These are phyloP conservation scores for Harmothoe impar DNA, from an alignment of 2,888 invertebrate genomes.

Conservation along the genomic window DNA sequence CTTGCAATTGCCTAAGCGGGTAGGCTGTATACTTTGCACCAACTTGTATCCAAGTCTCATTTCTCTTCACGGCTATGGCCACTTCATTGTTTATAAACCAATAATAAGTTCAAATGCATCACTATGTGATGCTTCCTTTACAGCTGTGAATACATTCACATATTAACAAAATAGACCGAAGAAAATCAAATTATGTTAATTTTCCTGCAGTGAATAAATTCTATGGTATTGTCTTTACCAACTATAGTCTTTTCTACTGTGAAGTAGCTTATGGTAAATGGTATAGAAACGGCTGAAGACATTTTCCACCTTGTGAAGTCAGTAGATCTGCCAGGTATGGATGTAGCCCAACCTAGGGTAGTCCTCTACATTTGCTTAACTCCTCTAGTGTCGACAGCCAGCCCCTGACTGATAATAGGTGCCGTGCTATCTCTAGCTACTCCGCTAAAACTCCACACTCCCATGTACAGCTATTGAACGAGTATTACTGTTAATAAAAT, in stretches of 20 bases:
- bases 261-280: neutral
- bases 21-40: no score
- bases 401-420: neutral
- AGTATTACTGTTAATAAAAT: constrained; percentile 56
- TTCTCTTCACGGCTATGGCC: no score
- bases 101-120: no score
- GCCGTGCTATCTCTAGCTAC: neutral
- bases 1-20: no score
- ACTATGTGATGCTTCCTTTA: no score
- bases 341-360: neutral
- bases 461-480: constrained; percentile 47
- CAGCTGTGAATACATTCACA: no score
- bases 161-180: no score
- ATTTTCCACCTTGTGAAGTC: neutral
- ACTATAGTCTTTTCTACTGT: neutral
- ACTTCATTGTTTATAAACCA: no score
- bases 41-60: no score
- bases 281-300: neutral
- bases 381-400: neutral
- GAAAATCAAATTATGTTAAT: no score
- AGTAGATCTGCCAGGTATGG: neutral
- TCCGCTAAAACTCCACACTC: neutral
- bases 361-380: neutral
- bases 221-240: no score
- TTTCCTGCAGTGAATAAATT: no score